Conservation (phyloP, 1,140 invertebrate genomes). For the Probaryconus sp. region DNA sequence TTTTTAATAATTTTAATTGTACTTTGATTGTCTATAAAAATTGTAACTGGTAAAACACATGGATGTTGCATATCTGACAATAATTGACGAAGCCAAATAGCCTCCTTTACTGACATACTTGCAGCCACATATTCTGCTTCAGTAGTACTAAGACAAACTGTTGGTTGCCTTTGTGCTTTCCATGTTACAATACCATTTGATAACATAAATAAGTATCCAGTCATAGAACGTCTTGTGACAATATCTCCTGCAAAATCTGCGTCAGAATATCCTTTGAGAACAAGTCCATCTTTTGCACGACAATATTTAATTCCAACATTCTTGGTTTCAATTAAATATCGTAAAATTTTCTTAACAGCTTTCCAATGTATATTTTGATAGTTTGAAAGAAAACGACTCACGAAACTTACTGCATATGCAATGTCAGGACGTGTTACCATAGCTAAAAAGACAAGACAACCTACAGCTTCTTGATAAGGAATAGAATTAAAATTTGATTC, state of each 20-base stretch:
- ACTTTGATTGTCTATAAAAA: constrained; percentile 66
- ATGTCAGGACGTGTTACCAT: constrained; percentile 42
- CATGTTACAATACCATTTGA: constrained; percentile 69
- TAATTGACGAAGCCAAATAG: constrained; percentile 64
- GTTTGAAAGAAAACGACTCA: constrained; percentile 10
- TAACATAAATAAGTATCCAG: constrained; percentile 67
- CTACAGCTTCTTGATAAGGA: constrained; percentile 6
- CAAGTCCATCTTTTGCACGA: background rate
- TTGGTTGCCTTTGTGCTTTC: constrained; percentile 72
- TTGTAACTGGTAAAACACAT: constrained; percentile 22
- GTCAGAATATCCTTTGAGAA: constrained; percentile 65
- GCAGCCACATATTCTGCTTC: constrained; percentile 77
- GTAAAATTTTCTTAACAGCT: no score
- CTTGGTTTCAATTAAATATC: no score
- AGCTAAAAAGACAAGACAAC: constrained; percentile 1
- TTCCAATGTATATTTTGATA: no score
- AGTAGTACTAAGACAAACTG: constrained; percentile 74
- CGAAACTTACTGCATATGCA: constrained; percentile 40
- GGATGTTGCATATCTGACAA: constrained; percentile 8
- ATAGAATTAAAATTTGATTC: no score
- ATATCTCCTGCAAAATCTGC: constrained; percentile 71
- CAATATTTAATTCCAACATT: background rate
- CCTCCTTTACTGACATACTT: constrained; percentile 69
- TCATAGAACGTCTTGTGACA: constrained; percentile 66
- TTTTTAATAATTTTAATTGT: constrained; percentile 71